phyloP scores from a whole-genome alignment of 2,888 invertebrate species.

The Brassicogethes aeneus region DNA sequence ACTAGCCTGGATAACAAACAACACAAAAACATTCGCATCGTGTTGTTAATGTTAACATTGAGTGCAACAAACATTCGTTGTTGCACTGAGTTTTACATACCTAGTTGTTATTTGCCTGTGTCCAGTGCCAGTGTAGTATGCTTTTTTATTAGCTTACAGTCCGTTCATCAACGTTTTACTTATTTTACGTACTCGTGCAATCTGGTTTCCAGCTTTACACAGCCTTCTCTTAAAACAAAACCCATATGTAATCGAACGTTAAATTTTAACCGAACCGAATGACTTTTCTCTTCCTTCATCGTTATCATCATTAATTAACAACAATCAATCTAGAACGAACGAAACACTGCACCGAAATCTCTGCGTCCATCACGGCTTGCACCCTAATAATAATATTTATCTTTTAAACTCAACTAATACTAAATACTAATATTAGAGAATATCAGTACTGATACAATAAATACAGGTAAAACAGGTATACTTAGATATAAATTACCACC shows the following conservation, averaged over 20 bases:
- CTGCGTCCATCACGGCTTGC: constrained; percentile 10
- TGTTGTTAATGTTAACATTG: constrained; percentile 23
- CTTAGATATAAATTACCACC: constrained; percentile 40
- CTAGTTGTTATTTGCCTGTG: constrained; percentile 35
- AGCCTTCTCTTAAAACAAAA: constrained; percentile 31
- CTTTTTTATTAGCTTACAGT: constrained; percentile 11
- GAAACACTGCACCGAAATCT: constrained; percentile 24
- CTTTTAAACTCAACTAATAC: constrained; percentile 34
- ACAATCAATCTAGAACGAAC: constrained; percentile 21
- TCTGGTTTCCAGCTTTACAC: constrained; percentile 36
- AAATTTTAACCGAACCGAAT: constrained; percentile 29
- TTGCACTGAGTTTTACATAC: constrained; percentile 14
- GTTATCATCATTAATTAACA: constrained; percentile 18
- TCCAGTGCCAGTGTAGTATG: constrained; percentile 38
- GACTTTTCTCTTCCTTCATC: constrained; percentile 7
- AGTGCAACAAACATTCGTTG: constrained; percentile 10
- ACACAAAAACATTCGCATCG: constrained; percentile 37
- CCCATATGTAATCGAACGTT: constrained; percentile 26
- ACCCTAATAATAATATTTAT: constrained; percentile 1
- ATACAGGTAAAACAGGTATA: constrained; percentile 33
- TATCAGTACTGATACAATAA: constrained; percentile 37
- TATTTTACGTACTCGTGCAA: constrained; percentile 33
- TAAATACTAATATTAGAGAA: constrained; percentile 24
- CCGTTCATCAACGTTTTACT: too few species aligned
- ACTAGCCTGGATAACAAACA: constrained; percentile 42